Base-by-base conservation (phyloP, 1,140 invertebrate species). In the Drosophila equinoxialis region DNA sequence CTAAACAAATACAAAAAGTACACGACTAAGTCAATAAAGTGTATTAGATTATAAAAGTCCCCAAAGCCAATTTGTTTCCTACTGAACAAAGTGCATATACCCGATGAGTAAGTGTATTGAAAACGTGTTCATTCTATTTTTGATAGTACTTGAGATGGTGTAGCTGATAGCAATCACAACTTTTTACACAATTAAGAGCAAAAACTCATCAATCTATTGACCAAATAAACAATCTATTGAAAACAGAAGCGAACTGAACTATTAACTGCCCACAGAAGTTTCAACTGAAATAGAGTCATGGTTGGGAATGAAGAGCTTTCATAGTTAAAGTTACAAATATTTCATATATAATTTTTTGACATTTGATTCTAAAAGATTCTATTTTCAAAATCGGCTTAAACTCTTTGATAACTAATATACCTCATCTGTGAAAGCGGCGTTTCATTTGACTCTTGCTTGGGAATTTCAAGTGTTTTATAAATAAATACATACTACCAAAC, bases 401-500 rank as follows among this genome's bases (percentile, higher is more conserved):
- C 8, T 58, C 30, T 58, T 17, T 59, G 1, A 17, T 37, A 35
- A 7, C 4, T 1, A 2, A 64, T 42, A 66, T 41, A 14, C 68
- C 66, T 55, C 0, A n/a, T 0, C 2, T 11, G 20, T 60, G 13
- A 77, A 79, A 86, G 76, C 83, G 83, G 83, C 83, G 76, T 87
- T 87, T 86, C 65, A 30, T 71, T 87, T 74, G 70, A 11, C 62
- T 79, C 73, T 87, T 70, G 59, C 65, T 79, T 42, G 63, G 70
- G 71, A 68, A 83, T 77, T 74, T 87, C 83, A 87, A 87, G 83
- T 87, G 80, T 80, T 89, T 87, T 87, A 87, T 83, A 87, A 87
- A 87, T 87, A 87, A 87, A 87, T 68, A 87, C 74, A 30, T 30
- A 30, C 30, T 30, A 30, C 69, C 65, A 51, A 6, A 51, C 3